These are phyloP conservation scores for Pterocles gutturalis DNA, from an alignment of 2,113 vertebrate species.

Conservation along the genomic window DNA sequence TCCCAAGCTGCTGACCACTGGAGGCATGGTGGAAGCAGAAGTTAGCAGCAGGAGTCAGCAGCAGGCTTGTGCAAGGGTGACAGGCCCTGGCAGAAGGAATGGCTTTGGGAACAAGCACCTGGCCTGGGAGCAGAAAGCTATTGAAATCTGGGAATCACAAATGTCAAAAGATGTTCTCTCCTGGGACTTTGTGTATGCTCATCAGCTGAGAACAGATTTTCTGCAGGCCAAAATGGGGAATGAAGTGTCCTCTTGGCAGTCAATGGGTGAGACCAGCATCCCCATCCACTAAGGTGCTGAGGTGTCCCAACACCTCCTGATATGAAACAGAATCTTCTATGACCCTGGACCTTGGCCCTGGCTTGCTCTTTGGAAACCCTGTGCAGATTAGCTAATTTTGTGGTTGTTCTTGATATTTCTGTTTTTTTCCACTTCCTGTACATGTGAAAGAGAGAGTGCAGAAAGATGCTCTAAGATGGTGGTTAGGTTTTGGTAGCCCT, in stretches of 20 bases:
- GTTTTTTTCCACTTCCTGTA: not conserved
- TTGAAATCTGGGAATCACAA: not conserved
- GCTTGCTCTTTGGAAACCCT: not conserved
- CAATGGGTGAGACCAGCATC: not conserved
- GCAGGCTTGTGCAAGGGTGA: not conserved
- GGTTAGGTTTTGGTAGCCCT: not conserved
- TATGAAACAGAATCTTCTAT: not conserved
- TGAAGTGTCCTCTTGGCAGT: not conserved
- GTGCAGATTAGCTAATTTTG: not conserved
- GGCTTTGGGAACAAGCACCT: not conserved
- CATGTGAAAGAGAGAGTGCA: not conserved
- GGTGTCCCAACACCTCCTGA: not conserved
- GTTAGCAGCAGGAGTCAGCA: not conserved
- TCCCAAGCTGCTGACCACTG: fast-evolving
- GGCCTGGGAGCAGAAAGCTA: not conserved
- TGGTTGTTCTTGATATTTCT: not conserved
- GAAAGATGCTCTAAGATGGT: not conserved
- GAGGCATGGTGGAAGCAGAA: not conserved
- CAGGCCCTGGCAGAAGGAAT: not conserved
- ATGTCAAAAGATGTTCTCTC: not conserved
- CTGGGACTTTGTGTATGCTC: not conserved
- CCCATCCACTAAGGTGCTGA: not conserved
- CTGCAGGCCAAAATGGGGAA: not conserved
- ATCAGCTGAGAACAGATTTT: not conserved
- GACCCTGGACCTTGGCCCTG: not conserved